phyloP scores from a whole-genome alignment of 2,888 invertebrate species.

The Tetranychus truncatus region DNA sequence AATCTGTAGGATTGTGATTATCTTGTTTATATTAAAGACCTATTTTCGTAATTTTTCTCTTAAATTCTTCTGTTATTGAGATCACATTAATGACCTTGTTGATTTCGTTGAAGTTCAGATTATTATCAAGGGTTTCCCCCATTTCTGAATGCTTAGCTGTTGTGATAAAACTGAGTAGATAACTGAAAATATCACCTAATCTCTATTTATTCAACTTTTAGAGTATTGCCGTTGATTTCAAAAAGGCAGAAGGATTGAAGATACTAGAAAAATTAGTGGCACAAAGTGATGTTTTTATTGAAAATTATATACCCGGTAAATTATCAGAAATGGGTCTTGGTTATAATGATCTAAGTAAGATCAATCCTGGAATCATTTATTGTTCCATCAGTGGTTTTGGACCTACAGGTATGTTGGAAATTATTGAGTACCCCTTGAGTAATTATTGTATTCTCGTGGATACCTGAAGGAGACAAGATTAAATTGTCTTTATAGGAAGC shows the following conservation, averaged over 20 bases:
- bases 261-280: conserved; percentile 43
- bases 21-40: too few relatives aligned
- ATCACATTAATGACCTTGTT: not conserved
- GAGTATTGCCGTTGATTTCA: conserved; percentile 70
- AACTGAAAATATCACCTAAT: not conserved
- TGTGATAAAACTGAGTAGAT: not conserved
- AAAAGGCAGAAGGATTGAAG: conserved; percentile 43
- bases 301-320: conserved; percentile 85
- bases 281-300: conserved; percentile 68
- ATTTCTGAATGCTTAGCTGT: too few relatives aligned
- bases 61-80: too few relatives aligned
- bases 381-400: conserved; percentile 90
- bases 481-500: too few relatives aligned
- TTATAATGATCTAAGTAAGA: conserved; percentile 48
- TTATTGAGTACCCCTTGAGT: not conserved
- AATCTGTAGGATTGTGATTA: not conserved
- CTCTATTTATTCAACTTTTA: conserved; percentile 19
- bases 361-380: conserved; percentile 65
- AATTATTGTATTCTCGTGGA: too few relatives aligned
- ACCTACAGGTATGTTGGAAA: not conserved
- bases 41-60: too few relatives aligned
- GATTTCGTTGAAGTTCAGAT: too few relatives aligned
- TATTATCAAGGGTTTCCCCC: too few relatives aligned
- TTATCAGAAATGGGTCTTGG: conserved; percentile 52
- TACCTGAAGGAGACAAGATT: too few relatives aligned